Conservation (phyloP, 2,113 vertebrate species). For the Nanorana parkeri region DNA sequence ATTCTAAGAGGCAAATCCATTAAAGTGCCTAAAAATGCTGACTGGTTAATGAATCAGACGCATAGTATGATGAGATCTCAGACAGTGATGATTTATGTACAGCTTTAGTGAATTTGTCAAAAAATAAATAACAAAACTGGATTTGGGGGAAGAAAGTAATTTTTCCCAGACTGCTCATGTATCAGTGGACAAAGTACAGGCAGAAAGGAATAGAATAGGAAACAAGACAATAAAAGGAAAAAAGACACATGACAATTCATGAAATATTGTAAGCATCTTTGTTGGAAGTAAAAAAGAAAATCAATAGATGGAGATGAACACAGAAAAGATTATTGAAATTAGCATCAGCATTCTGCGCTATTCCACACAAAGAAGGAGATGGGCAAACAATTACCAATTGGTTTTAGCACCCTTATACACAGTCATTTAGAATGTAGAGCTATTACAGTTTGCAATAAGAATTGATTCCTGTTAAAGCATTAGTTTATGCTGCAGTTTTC, state of each 20-base stretch:
- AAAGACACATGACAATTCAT: constrained; percentile 10
- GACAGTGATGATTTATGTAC: neutral
- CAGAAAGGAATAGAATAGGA: neutral
- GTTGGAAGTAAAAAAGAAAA: neutral
- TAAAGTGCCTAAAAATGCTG: neutral
- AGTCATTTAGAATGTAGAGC: neutral
- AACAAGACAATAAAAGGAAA: neutral
- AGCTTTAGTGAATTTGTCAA: constrained; percentile 17
- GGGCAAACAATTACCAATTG: constrained; percentile 8
- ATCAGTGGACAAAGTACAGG: neutral
- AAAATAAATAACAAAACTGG: neutral
- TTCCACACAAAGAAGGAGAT: constrained; percentile 1
- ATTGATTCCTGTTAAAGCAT: neutral
- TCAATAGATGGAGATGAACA: constrained; percentile 14
- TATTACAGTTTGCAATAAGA: neutral
- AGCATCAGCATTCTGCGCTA: neutral
- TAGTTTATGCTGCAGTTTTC: too few species aligned
- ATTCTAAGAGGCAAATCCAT: constrained; percentile 15
- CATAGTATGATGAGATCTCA: constrained; percentile 11
- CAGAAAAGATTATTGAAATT: constrained; percentile 13
- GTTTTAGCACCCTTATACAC: neutral
- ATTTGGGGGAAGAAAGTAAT: neutral
- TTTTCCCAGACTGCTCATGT: neutral
- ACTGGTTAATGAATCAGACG: constrained; percentile 22
- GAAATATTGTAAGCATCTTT: neutral